Evolutionary conservation across 1,140 invertebrate species (phyloP), one percentile per base, ranked within the genome.

Genomic region (Holcopasites calliopsidis): DNA sequence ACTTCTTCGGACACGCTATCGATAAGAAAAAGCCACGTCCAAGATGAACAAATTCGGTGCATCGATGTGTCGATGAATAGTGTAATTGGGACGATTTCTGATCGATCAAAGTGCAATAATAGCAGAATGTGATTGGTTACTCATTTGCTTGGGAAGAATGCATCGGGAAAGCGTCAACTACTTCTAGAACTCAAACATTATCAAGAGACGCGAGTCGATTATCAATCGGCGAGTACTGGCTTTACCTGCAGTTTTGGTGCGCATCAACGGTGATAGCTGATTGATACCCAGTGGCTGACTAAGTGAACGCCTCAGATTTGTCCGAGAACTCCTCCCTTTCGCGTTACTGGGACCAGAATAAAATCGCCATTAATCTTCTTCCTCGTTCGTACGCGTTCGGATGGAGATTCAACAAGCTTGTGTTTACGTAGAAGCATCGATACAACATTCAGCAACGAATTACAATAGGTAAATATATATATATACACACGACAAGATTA

Each of bases 241-340:
- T 84, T 74, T 88, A 93, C 92, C 93, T 89, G 91, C 77, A 75
- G 91, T 91, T 91, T 93, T 93, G 35, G 91, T 90, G 77, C 92
- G 88, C 91, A 93, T 92, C 57, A 94, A 78, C 16, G 93, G 93
- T 57, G 93, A 94, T 55, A 94, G 88, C 88, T 93, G 93, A 88
- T 95, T 95, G 74, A 96, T 93, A 80, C 95, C 95, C 76, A 95
- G 92, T 60, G 95, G 95, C 83, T 96, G 95, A 85, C 95, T 95
- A 23, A 95, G 91, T 6, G 95, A 96, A 38, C 95, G 90, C 70
- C 94, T 92, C 68, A 95, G 90, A 84, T 94, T 92, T 47, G 94
- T 92, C 87, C 92, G 90, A 76, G 90, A 92, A 81, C 91, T 91
- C 90, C 88, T 90, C 91, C 88, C 91, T 92, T 89, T 89, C 85